Evolutionary conservation across 1,140 invertebrate genomes (phyloP), one percentile per base, ranked within the genome.

Genomic region (Lutraria rhynchaena): DNA sequence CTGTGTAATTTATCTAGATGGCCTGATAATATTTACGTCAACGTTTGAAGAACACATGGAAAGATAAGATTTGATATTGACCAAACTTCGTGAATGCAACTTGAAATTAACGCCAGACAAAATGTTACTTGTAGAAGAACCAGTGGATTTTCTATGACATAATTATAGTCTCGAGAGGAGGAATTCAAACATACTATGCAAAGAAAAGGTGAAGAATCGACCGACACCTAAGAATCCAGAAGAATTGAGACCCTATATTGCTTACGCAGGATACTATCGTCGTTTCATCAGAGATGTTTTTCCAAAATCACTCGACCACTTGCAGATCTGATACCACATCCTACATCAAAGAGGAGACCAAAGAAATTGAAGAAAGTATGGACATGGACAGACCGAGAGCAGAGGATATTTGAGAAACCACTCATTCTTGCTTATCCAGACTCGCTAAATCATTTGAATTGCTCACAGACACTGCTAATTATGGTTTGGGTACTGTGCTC

Each of bases 1-100:
- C 2, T 75, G 71, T 49, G 17, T 75, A n/a, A 75, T 75, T 41
- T 75, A 60, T 33, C 57, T 75, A 2, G 71, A 61, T 29, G 71
- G 60, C 37, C 15, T 75, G 19, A 60, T 60, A n/a, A 75, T 75
- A 3, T 75, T 41, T 49, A 57, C 70, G 3, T 11, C 33, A 24
- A 61, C 22, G 2, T 60, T 75, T 61, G 29, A 61, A n/a, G 4
- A 58, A 41, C 71, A 75, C 44, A 1, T 75, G 0, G 24, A 24
- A 49, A 5, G 55, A 4, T 22, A 60, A 3, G 57, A 57, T 29
- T 9, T 57, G 22, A 33, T 58, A 4, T 67, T 65, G n/a, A 3
- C 19, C 35, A 0, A 49, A 15, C 58, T 65, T 22, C 9, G n/a
- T n/a, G 22, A 27, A 15, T 27, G 53, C 27, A 27, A 41, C 24